Evolutionary conservation across 2,888 invertebrate species (phyloP), one percentile per base, ranked within the genome.

Genomic region (Ormia ochracea): DNA sequence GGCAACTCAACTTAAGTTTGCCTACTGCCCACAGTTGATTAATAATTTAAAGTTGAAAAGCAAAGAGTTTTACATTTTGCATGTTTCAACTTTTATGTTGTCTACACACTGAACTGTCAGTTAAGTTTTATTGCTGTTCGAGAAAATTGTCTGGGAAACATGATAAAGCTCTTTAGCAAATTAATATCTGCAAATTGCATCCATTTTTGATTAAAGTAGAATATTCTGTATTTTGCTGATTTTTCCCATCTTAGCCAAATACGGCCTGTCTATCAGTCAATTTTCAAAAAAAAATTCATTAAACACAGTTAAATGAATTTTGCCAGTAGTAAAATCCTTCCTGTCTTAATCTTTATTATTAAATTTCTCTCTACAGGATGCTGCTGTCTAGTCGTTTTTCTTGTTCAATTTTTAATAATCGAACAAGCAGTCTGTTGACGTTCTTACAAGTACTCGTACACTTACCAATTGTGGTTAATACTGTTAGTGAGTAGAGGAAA

Each of bases 401-500:
- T 23, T 33, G n/a, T 59, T 38, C 14, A 14, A 2, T 50, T 59
- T 41, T 36, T 36, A 56, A 38, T 59, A 59, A 59, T 5, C 36
- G 36, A 50, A 66, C 54, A 54, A 66, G 28, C 28, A 21, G n/a
- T 19, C 21, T 56, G 54, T 68, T 54, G 68, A 21, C 33, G 21
- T 14, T 33, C 23, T 56, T 61, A 26, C 14, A 38, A 38, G 17
- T 9, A 50, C 50, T 82, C 94, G 17, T 89, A 82, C n/a, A n/a
- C 94, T 23, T 89, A 96, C 96, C 96, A 88, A 96, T 95, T 79
- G 96, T 98, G 59, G 97, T 98, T 85, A 98, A 92, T 82, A 98
- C 96, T 38, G 98, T 98, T 84, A 98, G 92, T 21, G 97, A 97
- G 90, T 98, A 98, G 85, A 98, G 93, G 91, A 98, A 98, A 68